phyloP scores from a whole-genome alignment of 1,140 invertebrate genomes.

The Drosophila melanica region DNA sequence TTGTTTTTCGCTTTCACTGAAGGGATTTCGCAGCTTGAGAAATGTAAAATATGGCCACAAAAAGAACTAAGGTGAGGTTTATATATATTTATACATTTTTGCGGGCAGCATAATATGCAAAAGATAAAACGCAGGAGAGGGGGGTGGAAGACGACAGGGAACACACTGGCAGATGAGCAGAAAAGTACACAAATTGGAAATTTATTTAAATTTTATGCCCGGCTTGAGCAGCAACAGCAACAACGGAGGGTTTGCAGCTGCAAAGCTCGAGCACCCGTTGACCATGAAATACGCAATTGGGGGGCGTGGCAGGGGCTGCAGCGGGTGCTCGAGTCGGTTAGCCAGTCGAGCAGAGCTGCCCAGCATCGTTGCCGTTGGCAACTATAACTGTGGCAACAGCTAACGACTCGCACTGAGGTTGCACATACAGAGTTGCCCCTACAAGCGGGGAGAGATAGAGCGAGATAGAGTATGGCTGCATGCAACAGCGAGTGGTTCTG shows the following conservation, averaged over 20 bases:
- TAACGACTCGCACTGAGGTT: conserved; percentile 12
- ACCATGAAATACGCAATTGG: conserved; percentile 45
- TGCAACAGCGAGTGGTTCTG: conserved; percentile 42
- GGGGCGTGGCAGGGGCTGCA: conserved; percentile 1
- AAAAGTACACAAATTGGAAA: conserved; percentile 72
- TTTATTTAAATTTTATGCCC: conserved; percentile 79
- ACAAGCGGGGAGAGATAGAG: background rate
- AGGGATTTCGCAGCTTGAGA: conserved; percentile 4
- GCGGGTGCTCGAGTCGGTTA: conserved; percentile 2
- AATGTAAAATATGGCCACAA: conserved; percentile 53
- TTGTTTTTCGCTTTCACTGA: background rate
- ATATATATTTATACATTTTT: background rate
- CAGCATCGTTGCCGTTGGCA: conserved; percentile 32
- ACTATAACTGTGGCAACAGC: conserved; percentile 47
- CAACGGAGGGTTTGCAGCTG: background rate
- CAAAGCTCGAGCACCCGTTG: conserved; percentile 39
- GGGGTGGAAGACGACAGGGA: no score
- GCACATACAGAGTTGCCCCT: conserved; percentile 31
- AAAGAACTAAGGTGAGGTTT: conserved; percentile 17
- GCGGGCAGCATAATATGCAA: conserved; percentile 1
- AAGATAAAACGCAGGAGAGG: conserved; percentile 36
- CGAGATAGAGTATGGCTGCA: conserved; percentile 1
- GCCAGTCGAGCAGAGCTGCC: conserved; percentile 34
- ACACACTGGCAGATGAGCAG: conserved; percentile 39
- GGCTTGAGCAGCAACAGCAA: conserved; percentile 16